These are phyloP conservation scores for Brachionus asplanchnoidis DNA, from an alignment of 1,140 invertebrate species.

Conservation along the genomic window DNA sequence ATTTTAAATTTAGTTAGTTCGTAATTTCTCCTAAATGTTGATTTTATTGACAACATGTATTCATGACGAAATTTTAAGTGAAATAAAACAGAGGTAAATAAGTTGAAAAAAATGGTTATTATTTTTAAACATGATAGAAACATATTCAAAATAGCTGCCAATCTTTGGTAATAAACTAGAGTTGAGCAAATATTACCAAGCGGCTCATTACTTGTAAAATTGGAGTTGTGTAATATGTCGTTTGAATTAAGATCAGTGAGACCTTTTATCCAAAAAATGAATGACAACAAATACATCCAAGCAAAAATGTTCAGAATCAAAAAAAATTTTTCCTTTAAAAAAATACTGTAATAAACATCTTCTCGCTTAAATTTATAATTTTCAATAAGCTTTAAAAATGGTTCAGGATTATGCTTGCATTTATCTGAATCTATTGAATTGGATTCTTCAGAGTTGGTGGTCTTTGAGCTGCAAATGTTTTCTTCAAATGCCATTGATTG, in stretches of 20 bases:
- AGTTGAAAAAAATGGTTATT: neutral
- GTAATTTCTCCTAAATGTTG: neutral
- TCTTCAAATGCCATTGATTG: neutral
- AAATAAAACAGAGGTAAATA: neutral
- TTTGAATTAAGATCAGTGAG: neutral
- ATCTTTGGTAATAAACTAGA: neutral
- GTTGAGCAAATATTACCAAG: neutral
- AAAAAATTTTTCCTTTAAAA: constrained; percentile 27
- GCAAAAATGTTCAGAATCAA: neutral
- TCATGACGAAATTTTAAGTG: constrained; percentile 1
- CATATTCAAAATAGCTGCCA: neutral
- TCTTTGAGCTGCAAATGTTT: neutral
- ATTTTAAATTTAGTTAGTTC: neutral
- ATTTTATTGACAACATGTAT: neutral
- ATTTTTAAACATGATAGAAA: neutral
- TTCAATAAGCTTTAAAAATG: neutral
- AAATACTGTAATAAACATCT: neutral
- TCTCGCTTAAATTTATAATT: constrained; percentile 4
- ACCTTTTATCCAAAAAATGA: constrained; percentile 36
- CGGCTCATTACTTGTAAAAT: neutral
- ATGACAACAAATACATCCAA: constrained; percentile 33
- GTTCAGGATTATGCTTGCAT: neutral
- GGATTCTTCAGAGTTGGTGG: neutral
- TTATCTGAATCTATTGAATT: neutral
- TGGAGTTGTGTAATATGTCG: neutral